Percentiles rank a stretch among this genome's conserved stretches.
Evolutionary conservation across 2,888 invertebrate species (phyloP).

Genomic region (Rhamnusium bicolor): DNA sequence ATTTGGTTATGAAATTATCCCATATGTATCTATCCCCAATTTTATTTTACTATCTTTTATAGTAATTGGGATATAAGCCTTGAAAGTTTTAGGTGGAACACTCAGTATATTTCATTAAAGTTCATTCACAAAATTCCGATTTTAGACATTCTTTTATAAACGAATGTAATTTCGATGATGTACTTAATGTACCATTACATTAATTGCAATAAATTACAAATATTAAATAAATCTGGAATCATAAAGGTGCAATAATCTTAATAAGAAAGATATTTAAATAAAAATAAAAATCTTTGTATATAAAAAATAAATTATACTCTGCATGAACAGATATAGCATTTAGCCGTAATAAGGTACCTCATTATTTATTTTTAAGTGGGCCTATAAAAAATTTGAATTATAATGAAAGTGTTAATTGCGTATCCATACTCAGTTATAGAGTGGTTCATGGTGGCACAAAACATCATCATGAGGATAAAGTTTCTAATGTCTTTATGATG

Average conservation of each 20-base stretch:
- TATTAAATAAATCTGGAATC: neutral
- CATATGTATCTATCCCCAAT: no score
- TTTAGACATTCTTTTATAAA: no score
- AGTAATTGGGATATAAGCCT: no score
- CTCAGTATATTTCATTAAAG: no score
- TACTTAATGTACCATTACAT: no score
- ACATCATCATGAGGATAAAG: slow-evolving; percentile 28
- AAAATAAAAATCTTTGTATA: neutral
- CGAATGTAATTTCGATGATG: no score
- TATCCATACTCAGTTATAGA: slow-evolving; percentile 1
- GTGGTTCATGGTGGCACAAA: slow-evolving; percentile 24
- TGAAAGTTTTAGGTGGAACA: no score
- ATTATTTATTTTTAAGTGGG: slow-evolving; percentile 6
- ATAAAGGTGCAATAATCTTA: neutral
- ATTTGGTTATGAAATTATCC: no score
- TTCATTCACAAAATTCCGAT: no score
- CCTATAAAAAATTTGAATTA: slow-evolving; percentile 10
- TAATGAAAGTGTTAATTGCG: slow-evolving; percentile 14
- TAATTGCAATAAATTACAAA: neutral
- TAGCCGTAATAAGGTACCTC: neutral
- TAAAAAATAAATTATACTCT: neutral
- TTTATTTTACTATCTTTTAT: no score
- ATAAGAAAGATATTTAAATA: neutral
- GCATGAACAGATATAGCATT: neutral
- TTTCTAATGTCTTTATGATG: slow-evolving; percentile 23